A percentile compares a stretch with the other conserved stretches of the same genome.
Evolutionary conservation across 92 coral and sea anemone species (phyloP).

Genomic region (Zoanthus sansibaricus): DNA sequence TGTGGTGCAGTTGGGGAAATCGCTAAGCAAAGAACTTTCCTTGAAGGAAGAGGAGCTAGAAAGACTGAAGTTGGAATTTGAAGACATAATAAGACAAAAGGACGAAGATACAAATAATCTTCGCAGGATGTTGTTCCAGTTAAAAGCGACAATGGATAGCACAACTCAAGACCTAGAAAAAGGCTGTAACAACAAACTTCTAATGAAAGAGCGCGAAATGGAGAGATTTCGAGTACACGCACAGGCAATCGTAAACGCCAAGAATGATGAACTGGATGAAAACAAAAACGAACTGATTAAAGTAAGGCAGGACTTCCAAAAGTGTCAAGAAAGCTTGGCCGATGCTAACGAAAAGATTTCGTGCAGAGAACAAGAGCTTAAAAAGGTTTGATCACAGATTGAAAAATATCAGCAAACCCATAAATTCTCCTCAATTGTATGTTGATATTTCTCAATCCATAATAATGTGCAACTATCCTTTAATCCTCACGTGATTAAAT

Average conservation of each 20-base stretch:
- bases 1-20: conserved; percentile 11
- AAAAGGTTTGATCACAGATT: not conserved
- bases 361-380: not conserved
- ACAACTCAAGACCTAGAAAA: not conserved
- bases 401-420: not conserved
- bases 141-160: conserved; percentile 18
- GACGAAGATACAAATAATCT: conserved; percentile 20
- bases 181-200: conserved; percentile 8
- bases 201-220: conserved; percentile 10
- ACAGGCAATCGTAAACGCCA: not conserved
- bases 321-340: not conserved
- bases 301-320: not conserved
- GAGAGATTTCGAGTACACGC: conserved; percentile 6
- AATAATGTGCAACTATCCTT: too few species aligned
- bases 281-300: not conserved
- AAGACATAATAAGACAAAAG: not conserved
- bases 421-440: too few species aligned
- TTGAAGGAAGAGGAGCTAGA: conserved; percentile 32
- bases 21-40: conserved; percentile 21
- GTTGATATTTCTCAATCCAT: too few species aligned
- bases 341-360: not conserved
- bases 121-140: conserved; percentile 14
- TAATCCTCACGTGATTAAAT: too few species aligned
- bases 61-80: not conserved
- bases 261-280: not conserved